A percentile compares a stretch with the other conserved stretches of the same genome.
phyloP scores from a whole-genome alignment of 2,888 invertebrate genomes.

The Chorisops tibialis region DNA sequence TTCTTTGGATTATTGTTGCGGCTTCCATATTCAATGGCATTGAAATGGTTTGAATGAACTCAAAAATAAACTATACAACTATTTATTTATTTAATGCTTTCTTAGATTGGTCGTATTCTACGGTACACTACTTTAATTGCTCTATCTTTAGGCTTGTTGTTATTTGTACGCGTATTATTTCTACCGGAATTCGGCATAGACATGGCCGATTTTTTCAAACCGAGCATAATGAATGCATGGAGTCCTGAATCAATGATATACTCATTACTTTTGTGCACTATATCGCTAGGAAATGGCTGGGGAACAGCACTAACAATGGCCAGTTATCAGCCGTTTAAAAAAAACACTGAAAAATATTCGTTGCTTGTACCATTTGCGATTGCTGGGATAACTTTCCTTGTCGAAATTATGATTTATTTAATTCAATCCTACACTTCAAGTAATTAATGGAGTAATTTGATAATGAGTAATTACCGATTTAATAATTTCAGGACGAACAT shows the following conservation, averaged over 20 bases:
- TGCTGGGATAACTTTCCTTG: no score
- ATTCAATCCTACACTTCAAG: no score
- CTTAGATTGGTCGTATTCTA: constrained; percentile 26
- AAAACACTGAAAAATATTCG: constrained; percentile 58
- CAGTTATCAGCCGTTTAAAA: constrained; percentile 74
- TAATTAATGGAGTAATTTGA: no score
- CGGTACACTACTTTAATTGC: constrained; percentile 20
- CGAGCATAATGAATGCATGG: not conserved
- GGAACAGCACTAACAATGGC: constrained; percentile 78
- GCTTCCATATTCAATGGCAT: no score
- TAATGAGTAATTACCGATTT: no score
- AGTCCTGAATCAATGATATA: constrained; percentile 5
- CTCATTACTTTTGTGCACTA: constrained; percentile 53
- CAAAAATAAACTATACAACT: no score
- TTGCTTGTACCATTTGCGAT: constrained; percentile 14
- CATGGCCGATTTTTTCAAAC: constrained; percentile 10
- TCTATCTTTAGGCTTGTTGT: not conserved
- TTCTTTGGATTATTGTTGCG: no score
- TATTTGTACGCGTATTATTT: constrained; percentile 3
- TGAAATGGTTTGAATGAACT: no score
- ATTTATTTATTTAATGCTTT: no score
- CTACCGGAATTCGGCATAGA: constrained; percentile 1
- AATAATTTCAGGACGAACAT: no score
- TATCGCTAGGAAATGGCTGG: constrained; percentile 82
- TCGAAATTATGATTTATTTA: no score